These are phyloP conservation scores for Bibio marci DNA, from an alignment of 2,888 invertebrate species.

Conservation along the genomic window DNA sequence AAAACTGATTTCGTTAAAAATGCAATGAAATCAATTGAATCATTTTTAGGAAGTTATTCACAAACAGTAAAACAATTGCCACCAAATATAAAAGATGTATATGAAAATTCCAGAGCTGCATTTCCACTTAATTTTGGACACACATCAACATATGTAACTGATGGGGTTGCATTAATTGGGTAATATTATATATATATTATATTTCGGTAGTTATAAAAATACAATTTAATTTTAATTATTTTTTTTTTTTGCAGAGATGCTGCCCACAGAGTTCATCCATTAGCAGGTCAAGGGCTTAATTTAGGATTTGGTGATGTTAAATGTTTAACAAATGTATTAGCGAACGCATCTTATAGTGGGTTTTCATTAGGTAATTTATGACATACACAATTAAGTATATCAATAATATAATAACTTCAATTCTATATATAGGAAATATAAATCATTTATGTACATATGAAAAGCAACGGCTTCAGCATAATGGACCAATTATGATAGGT, in stretches of 20 bases:
- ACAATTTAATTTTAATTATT: not conserved
- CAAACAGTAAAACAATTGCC: conserved; percentile 26
- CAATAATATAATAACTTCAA: not conserved
- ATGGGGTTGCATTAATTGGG: conserved; percentile 76
- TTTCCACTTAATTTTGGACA: conserved; percentile 91
- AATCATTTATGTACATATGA: conserved; percentile 68
- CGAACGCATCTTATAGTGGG: conserved; percentile 55
- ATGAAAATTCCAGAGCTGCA: conserved; percentile 44
- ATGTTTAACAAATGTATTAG: conserved; percentile 50
- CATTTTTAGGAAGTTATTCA: conserved; percentile 24
- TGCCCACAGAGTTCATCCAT: conserved; percentile 81
- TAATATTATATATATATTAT: conserved; percentile 24
- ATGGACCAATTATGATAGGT: conserved; percentile 74
- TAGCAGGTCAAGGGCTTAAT: conserved; percentile 97
- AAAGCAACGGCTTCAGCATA: conserved; percentile 63
- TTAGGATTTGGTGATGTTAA: conserved; percentile 88
- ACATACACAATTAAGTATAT: conserved; percentile 1
- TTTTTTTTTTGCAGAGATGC: conserved; percentile 45
- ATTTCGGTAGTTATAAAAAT: not conserved
- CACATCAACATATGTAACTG: conserved; percentile 66
- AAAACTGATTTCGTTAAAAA: conserved; percentile 21
- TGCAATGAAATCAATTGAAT: conserved; percentile 33
- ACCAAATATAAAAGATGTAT: conserved; percentile 19
- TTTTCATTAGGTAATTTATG: conserved; percentile 52
- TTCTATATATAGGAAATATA: conserved; percentile 37